Evolutionary conservation across 2,888 invertebrate species (phyloP), one percentile per base, ranked within the genome.

Genomic region (Elysia crispata): DNA sequence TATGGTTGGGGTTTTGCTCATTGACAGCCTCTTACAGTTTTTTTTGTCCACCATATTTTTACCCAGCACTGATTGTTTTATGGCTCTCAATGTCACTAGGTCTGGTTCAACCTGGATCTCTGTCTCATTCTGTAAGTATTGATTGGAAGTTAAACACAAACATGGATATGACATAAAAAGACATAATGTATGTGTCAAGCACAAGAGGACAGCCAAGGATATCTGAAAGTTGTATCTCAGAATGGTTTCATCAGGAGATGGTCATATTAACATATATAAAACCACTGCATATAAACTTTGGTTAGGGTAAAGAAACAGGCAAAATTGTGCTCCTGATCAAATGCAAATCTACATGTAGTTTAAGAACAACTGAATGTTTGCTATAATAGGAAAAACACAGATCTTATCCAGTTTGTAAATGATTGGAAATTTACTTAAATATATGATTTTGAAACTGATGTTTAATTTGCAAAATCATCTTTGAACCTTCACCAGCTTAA

Each of bases 31-130:
- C 11, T 74, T 50, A 15, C 23, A 20, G n/a, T 78, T 76, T 1
- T 30, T 20, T 41, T 64, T 72, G n/a, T 76, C 60, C 23, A 83
- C 73, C 62, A 86, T 70, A 28, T 75, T 72, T 18, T 88, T 81
- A 6, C 87, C 86, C 0, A 89, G 83, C 1, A 90, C 87, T 5
- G 86, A 85, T 23, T 83, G 83, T 69, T 86, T 84, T 49, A 90
- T 84, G 15, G 77, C 76, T 6, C 83, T 79, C 66, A 91, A 83
- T 13, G 80, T 81, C 8, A 77, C 23, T 0, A 87, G 50, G 76
- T 87, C 85, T 11, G 88, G 89, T 20, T 90, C 90, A 23, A 85
- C 11, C 81, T 91, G 90, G 0, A 87, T 83, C 41, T 88, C 86
- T n/a, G 77, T 81, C n/a, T 81, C 80, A 74, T 89, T 87, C 90